Conservation (phyloP, 2,888 invertebrate genomes). For the Polylopha cassiicola region DNA sequence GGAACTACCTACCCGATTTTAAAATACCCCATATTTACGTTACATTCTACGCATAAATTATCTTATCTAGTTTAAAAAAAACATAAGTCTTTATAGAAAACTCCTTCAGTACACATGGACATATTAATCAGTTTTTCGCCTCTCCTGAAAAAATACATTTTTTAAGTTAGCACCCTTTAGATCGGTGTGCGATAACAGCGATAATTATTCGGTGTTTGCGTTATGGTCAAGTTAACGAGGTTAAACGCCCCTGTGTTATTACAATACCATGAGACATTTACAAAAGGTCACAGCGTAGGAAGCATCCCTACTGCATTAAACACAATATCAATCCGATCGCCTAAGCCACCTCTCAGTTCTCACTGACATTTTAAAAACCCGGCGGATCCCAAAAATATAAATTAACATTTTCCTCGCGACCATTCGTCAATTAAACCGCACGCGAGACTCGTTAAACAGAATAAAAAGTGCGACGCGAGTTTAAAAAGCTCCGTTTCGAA, state of each 20-base stretch:
- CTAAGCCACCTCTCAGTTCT: slow-evolving; percentile 6
- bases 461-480: slow-evolving; percentile 65
- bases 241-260: slow-evolving; percentile 1
- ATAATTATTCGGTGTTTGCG: no score
- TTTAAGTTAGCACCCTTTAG: no score
- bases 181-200: no score
- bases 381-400: slow-evolving; percentile 51
- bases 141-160: no score
- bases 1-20: no score
- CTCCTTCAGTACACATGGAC: no score
- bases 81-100: no score
- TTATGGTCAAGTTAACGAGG: no score
- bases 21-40: no score
- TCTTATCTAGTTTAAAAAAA: no score
- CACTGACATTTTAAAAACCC: slow-evolving; percentile 13
- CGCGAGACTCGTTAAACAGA: slow-evolving; percentile 61
- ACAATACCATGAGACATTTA: neutral
- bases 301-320: slow-evolving; percentile 4
- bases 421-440: slow-evolving; percentile 73
- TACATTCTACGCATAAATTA: no score
- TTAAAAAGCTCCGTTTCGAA: slow-evolving; percentile 75
- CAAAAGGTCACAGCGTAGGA: slow-evolving; percentile 9
- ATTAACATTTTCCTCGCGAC: slow-evolving; percentile 59
- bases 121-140: no score
- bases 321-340: slow-evolving; percentile 11